Conservation (phyloP, 2,113 vertebrate species). For the Gallinago undulata region DNA sequence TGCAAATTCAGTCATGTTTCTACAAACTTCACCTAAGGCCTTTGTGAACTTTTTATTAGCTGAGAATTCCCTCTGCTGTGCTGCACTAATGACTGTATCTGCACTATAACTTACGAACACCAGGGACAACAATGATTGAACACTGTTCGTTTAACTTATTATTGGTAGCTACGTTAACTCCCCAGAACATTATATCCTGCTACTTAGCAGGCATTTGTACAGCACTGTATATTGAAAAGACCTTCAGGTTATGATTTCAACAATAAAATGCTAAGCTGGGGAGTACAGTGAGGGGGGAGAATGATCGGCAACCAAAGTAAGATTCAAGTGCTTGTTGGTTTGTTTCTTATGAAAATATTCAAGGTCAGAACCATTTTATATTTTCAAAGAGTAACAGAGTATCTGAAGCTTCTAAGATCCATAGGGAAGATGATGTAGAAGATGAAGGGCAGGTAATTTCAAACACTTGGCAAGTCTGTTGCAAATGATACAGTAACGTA, state of each 20-base stretch:
- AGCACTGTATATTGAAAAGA: neutral
- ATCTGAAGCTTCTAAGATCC: neutral
- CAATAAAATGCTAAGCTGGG: neutral
- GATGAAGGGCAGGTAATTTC: neutral
- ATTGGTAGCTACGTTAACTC: neutral
- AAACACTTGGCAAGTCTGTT: neutral
- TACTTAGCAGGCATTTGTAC: neutral
- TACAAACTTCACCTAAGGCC: neutral
- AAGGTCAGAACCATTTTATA: neutral
- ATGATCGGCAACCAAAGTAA: neutral
- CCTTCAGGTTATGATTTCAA: constrained; percentile 11
- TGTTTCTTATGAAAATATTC: neutral
- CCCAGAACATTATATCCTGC: neutral
- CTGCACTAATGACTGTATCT: neutral
- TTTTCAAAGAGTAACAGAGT: neutral
- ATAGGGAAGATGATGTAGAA: neutral
- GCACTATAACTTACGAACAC: neutral
- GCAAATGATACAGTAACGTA: neutral
- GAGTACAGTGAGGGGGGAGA: neutral
- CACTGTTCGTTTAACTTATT: neutral
- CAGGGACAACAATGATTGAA: neutral
- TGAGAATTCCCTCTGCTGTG: neutral
- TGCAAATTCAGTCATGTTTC: neutral
- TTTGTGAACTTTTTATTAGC: neutral
- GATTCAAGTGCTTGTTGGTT: neutral